Percentiles rank a stretch among this genome's conserved stretches.
Conservation (phyloP, 2,113 vertebrate species). For the Galemys pyrenaicus region DNA sequence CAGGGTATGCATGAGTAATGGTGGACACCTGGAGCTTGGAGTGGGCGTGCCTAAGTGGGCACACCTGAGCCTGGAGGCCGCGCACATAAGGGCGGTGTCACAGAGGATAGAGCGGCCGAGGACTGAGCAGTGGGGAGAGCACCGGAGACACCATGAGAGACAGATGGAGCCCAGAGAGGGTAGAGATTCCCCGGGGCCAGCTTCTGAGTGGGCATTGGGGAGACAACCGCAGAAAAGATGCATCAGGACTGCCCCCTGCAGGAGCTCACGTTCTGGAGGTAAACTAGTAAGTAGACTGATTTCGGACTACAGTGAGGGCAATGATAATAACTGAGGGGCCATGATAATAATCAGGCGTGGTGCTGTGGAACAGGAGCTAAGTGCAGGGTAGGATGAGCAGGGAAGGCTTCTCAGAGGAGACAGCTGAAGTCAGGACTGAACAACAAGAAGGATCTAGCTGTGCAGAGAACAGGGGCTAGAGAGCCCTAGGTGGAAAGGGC, state of each 20-base stretch:
- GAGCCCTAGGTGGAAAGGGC: background rate
- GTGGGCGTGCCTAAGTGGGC: no score
- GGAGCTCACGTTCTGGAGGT: background rate
- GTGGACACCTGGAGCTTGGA: no score
- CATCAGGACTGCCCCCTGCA: background rate
- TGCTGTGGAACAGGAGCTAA: background rate
- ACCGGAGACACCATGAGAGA: no score
- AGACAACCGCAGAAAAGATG: background rate
- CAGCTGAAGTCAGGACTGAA: background rate
- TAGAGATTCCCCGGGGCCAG: no score
- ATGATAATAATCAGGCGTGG: background rate
- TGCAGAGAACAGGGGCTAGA: background rate
- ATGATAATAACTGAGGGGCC: background rate
- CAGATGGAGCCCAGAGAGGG: no score
- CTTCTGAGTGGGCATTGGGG: background rate
- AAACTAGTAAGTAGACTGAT: background rate
- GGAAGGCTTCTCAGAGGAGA: background rate
- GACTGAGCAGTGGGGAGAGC: no score
- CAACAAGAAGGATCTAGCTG: background rate
- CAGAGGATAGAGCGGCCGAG: no score
- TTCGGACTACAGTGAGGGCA: background rate
- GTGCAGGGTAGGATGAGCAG: no score
- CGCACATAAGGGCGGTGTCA: no score
- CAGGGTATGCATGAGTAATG: no score
- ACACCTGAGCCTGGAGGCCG: no score